Evolutionary conservation across 64 coral and sea anemone genomes (phyloP).

Genomic region (Montipora capricornis): DNA sequence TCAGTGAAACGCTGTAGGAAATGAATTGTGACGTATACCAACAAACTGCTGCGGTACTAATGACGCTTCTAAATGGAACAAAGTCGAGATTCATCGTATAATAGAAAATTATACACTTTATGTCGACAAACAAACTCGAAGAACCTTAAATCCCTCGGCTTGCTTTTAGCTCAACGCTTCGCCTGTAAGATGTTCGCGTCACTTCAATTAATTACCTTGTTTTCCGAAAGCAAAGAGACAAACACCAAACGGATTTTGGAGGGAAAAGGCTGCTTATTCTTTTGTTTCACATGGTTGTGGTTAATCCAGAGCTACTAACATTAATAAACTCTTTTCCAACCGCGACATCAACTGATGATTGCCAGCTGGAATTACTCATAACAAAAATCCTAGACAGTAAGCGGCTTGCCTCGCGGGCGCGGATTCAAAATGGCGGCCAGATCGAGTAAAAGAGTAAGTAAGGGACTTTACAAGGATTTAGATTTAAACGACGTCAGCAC

Average conservation of each 20-base stretch:
- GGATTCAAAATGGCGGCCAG: no score
- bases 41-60: not conserved
- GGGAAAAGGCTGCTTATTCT: not conserved
- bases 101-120: not conserved
- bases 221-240: not conserved
- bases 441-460: no score
- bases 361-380: no score
- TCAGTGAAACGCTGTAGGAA: not conserved
- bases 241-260: not conserved
- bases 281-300: not conserved
- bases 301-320: not conserved
- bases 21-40: constrained; percentile 12
- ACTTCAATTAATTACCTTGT: not conserved
- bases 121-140: not conserved
- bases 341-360: no score
- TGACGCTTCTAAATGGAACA: not conserved
- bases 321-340: no score
- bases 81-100: not conserved
- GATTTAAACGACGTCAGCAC: no score
- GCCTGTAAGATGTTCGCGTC: no score
- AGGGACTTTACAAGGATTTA: no score
- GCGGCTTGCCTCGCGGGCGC: no score
- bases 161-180: no score
- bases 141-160: no score
- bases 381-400: no score